These are phyloP conservation scores for Brassicogethes aeneus DNA, from an alignment of 2,888 invertebrate species.

Conservation along the genomic window DNA sequence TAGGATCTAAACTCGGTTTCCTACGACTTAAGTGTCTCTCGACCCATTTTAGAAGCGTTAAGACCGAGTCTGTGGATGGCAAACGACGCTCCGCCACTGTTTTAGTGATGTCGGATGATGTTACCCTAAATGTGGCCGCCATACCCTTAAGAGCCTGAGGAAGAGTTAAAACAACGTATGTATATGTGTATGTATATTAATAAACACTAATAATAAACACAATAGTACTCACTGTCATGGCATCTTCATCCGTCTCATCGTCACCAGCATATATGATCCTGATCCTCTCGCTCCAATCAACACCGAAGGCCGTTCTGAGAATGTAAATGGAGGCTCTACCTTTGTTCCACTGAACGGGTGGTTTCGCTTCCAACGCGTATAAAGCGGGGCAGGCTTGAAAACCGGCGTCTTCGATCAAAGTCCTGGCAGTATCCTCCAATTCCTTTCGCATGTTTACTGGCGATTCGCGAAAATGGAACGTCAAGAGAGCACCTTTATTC, in stretches of 20 bases:
- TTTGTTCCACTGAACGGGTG: constrained; percentile 88
- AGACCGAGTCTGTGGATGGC: constrained; percentile 81
- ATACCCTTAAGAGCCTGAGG: constrained; percentile 87
- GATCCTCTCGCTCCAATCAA: constrained; percentile 86
- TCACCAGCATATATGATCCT: constrained; percentile 86
- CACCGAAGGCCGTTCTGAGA: constrained; percentile 78
- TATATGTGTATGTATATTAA: no score
- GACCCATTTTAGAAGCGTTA: constrained; percentile 85
- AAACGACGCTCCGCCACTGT: constrained; percentile 81
- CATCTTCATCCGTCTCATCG: constrained; percentile 83
- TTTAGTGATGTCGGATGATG: constrained; percentile 74
- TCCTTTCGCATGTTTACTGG: constrained; percentile 55
- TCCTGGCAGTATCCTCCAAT: constrained; percentile 62
- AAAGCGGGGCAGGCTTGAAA: constrained; percentile 74
- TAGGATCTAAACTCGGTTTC: constrained; percentile 51
- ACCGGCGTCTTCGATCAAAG: constrained; percentile 65
- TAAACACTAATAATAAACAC: no score
- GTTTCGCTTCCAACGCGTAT: constrained; percentile 84
- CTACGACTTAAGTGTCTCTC: constrained; percentile 74
- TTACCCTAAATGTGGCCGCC: constrained; percentile 86
- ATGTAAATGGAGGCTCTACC: constrained; percentile 86
- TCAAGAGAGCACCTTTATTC: constrained; percentile 78
- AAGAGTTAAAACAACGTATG: no score
- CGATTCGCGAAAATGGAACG: constrained; percentile 82
- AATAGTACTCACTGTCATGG: constrained; percentile 69